Conservation (phyloP, 2,888 invertebrate genomes). For the Brenthis ino region DNA sequence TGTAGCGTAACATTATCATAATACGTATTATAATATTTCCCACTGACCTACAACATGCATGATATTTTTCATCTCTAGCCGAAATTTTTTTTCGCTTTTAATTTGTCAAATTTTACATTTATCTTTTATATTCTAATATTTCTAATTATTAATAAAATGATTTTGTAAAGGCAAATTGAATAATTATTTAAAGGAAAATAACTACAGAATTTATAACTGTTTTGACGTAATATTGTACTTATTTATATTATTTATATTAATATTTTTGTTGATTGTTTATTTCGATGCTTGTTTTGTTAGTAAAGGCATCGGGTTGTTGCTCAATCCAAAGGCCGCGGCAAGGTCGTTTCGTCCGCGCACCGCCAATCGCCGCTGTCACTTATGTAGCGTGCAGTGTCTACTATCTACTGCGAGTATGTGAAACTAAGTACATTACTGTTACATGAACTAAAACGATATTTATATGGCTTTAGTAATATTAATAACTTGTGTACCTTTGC, state of each 20-base stretch:
- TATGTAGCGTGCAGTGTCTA: slow-evolving; percentile 42
- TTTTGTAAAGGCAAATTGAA: neutral
- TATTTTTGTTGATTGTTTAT: slow-evolving; percentile 30
- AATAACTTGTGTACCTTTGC: no score
- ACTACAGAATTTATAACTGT: neutral
- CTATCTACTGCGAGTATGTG: slow-evolving; percentile 1
- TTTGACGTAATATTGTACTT: slow-evolving; percentile 42
- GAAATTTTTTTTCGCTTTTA: no score
- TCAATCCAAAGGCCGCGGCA: slow-evolving; percentile 52
- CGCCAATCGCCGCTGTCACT: slow-evolving; percentile 48
- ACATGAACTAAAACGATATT: neutral
- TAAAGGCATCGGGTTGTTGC: slow-evolving; percentile 40
- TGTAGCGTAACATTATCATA: no score
- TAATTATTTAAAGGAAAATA: neutral
- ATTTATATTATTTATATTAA: slow-evolving; percentile 41
- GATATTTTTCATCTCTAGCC: no score
- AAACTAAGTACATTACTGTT: slow-evolving; percentile 14
- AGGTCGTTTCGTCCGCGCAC: slow-evolving; percentile 48
- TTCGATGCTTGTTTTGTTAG: slow-evolving; percentile 45
- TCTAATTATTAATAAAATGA: neutral
- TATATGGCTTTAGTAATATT: neutral
- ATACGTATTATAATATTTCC: no score
- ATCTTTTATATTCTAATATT: no score
- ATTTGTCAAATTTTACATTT: no score
- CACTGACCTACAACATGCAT: no score